Conservation (phyloP, 2,888 invertebrate genomes). For the Metopia argyrocephala region DNA sequence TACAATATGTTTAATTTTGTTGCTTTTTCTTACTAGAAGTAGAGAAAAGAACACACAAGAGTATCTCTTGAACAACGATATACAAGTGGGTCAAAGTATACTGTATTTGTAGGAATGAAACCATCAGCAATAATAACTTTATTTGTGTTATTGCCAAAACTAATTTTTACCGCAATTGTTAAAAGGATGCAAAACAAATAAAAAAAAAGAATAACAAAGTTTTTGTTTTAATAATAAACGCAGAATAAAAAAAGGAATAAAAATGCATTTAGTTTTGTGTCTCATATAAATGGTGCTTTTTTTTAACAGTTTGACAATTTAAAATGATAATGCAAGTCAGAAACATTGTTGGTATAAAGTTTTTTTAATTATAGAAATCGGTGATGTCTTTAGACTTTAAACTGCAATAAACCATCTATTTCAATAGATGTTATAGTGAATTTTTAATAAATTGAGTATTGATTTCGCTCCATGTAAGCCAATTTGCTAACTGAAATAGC, state of each 20-base stretch:
- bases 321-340: too few species aligned
- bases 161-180: conserved; percentile 61
- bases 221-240: background rate
- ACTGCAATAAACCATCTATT: too few species aligned
- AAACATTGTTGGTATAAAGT: too few species aligned
- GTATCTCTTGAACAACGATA: background rate
- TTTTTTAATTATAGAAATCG: too few species aligned
- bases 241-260: conserved; percentile 13
- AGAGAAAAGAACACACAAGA: background rate
- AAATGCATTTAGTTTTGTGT: conserved; percentile 31
- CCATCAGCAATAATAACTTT: conserved; percentile 9
- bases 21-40: background rate
- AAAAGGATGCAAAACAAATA: background rate
- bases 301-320: too few species aligned
- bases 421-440: too few species aligned
- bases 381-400: too few species aligned
- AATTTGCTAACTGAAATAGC: too few species aligned
- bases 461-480: too few species aligned
- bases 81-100: conserved; percentile 56
- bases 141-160: conserved; percentile 61
- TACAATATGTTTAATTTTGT: conserved; percentile 38
- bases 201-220: conserved; percentile 8
- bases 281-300: too few species aligned
- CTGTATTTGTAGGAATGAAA: conserved; percentile 18
- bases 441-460: too few species aligned